Evolutionary conservation across 1,140 invertebrate species (phyloP), one percentile per base, ranked within the genome.

Genomic region (Pogonomyrmex californicus): DNA sequence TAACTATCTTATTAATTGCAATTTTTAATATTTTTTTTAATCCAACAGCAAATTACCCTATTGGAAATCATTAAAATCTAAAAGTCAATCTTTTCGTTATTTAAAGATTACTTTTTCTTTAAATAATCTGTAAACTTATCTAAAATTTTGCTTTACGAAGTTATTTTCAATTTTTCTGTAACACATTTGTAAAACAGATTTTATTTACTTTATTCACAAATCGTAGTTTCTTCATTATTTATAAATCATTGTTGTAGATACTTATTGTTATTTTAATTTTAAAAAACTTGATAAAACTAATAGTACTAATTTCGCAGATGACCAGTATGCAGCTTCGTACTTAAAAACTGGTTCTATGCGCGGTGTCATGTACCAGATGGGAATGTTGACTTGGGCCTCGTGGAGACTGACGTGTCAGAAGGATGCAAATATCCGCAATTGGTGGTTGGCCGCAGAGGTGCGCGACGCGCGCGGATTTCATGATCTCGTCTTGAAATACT

Each of bases 401-500:
- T 83, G 79, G 79, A 83, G 7, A 7, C 7, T 83, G 44, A 5
- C 49, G 6, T 33, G 36, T 17, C 47, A 38, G 3, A 44, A 56
- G 5, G 10, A 75, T 17, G 9, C 5, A 2, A 49, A 5, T 0
- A 44, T 47, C 6, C 23, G 7, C 6, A 17, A 75, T 1, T 83
- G 79, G 79, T 60, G 17, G 41, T 23, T 83, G 12, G 79, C 30
- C 17, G 14, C 68, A 12, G 79, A 83, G 10, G 62, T 83, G 1
- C 0, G 0, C 4, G 5, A 62, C 0, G 68, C 79, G 0, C 54
- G 33, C 1, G 79, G 79, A 49, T 83, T 83, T 49, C 79, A 83
- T 2, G 79, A 83, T 30, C 6, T 83, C 4, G 68, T 83, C 10
- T 38, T 83, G 33, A 83, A 62, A 23, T 83, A 83, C 5, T 1